Base-by-base conservation (phyloP, 2,113 vertebrate genomes). In the Myotis davidii region DNA sequence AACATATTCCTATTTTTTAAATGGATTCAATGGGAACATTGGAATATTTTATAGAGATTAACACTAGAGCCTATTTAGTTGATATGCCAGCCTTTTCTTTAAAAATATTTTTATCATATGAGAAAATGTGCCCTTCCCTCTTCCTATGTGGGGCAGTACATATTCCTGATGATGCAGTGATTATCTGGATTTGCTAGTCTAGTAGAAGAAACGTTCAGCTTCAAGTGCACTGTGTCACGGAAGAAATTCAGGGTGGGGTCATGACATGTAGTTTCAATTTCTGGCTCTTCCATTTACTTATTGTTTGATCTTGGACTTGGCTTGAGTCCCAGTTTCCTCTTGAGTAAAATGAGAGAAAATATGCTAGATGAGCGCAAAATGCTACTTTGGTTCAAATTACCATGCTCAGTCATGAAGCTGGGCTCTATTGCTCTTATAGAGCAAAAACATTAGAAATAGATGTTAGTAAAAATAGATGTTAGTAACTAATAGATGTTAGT, bases 1-100 rank as follows among this genome's bases (percentile, higher is more conserved):
- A 91, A 69, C 9, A 54, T 37, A 87, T 87, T 94, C 76, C 37
- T 76, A 9, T 94, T 93, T 96, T 88, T 70, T 27, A 89, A 92
- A 87, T 84, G 29, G 14, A 86, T 94, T 83, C 32, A 83, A 25
- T 83, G 39, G 23, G 73, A 84, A 90, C 93, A 86, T 76, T 8
- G 48, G 18, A 45, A 64, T 73, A 54, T 48, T 70, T 95, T 65
- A 37, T 5, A 69, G 87, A 96, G 87, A 70, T 85, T 70, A 88
- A 79, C 7, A 83, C 25, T 95, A 91, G 23, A 64, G 6, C 34
- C 10, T 64, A n/a, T 45, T 65, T 88, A 20, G 17, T 76, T 88
- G 27, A 25, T 39, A 37, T 78, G 14, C 27, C n/a, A 34, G 59
- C 14, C 42, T 95, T 95, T 27, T 82, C 50, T 81, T 59, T 82